Percentiles rank a stretch among this genome's conserved stretches.
Evolutionary conservation across 2,888 invertebrate genomes (phyloP).

Genomic region (Gnatocerus cornutus): DNA sequence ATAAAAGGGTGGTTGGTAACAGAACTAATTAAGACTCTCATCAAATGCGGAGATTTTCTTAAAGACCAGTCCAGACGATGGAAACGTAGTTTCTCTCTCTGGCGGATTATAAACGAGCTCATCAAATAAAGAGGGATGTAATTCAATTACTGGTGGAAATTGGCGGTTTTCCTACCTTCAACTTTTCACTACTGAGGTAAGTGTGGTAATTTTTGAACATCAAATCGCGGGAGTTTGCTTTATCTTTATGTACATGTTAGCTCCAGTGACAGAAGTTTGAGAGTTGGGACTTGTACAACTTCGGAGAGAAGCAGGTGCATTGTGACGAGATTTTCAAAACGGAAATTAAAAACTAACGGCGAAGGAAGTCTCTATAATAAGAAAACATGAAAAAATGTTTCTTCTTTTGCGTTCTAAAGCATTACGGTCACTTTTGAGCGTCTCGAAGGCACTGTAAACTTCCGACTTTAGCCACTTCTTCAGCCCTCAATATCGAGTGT

Average conservation of each 20-base stretch:
- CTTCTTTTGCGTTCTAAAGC: no score
- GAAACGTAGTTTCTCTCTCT: constrained; percentile 19
- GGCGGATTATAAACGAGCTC: constrained; percentile 9
- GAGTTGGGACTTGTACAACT: constrained; percentile 1
- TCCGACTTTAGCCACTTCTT: background rate
- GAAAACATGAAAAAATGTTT: no score
- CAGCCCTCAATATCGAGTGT: constrained; percentile 5
- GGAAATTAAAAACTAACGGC: constrained; percentile 25
- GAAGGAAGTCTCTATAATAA: no score
- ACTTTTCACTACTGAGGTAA: constrained; percentile 16
- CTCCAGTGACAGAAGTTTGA: no score
- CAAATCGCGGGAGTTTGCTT: no score
- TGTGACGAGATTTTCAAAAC: background rate
- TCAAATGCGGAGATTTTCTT: constrained; percentile 5
- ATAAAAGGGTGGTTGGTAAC: constrained; percentile 27
- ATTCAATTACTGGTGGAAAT: constrained; percentile 19
- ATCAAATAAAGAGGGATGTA: constrained; percentile 10
- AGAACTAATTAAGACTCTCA: constrained; percentile 31
- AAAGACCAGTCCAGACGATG: background rate
- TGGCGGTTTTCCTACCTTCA: constrained; percentile 5
- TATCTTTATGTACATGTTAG: no score
- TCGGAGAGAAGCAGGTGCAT: constrained; percentile 19
- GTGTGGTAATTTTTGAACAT: constrained; percentile 3
- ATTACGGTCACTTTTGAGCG: background rate
- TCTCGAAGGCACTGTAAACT: constrained; percentile 1